Base-by-base conservation (phyloP, 1,140 invertebrate genomes). In the Drosophila repletoides region DNA sequence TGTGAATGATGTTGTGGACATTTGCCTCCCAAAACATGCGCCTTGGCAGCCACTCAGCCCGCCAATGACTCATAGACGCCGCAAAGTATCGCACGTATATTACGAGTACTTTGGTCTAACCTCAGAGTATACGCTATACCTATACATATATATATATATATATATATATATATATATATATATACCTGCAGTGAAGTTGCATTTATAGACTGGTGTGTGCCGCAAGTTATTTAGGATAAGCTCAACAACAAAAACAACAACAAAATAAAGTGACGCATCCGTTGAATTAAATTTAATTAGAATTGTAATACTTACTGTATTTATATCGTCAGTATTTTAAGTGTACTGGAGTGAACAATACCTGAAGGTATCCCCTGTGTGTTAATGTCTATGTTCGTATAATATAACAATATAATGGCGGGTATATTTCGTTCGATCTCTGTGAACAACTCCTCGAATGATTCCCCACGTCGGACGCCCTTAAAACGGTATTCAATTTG, bases 381-480 rank as follows among this genome's bases (percentile, higher is more conserved):
- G 36, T 70, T 55, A 68, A 68, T 77, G 67, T n/a, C 15, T 64
- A 43, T 58, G 53, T 55, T 64, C 22, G n/a, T n/a, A 52, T 56
- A 70, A 43, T 40, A 14, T 17, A 14, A 41, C n/a, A 38, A 51
- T 24, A 60, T 7, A 67, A 80, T 80, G 75, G 67, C 80, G 51
- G 72, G 72, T 33, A 45, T 87, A 40, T 84, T 66, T 80, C 72
- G 80, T 49, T 72, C 80, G 40, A 75, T 59, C 34, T 79, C 80
- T 49, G 6, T 75, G 22, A 79, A 65, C 36, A 71, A 64, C 36
- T 64, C n/a, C n/a, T n/a, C 80, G 41, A 76, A 75, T 38, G 67
- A 75, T 31, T 38, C 66, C 3, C 41, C 58, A 28, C 41, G 61
- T 9, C n/a, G n/a, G n/a, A 41, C 70, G 21, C 56, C 53, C 12